Evolutionary conservation across 2,797 vertebrate genomes (phyloP).

Genomic region (Argentina silus): DNA sequence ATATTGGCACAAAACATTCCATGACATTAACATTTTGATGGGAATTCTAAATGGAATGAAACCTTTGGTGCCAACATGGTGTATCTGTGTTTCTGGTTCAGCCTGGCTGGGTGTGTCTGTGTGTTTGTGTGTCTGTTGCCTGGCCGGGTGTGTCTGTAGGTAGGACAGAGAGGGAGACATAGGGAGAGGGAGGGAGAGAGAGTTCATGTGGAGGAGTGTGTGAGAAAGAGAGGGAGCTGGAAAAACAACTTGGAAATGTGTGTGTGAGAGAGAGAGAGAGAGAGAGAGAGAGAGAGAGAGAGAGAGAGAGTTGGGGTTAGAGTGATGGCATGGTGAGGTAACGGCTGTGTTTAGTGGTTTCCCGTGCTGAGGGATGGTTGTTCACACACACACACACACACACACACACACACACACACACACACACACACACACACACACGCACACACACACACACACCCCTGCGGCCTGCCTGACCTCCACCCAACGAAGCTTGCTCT

Average conservation of each 20-base stretch:
- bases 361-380: not conserved
- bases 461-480: no score
- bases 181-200: not conserved
- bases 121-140: slow-evolving; percentile 16
- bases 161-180: slow-evolving; percentile 1
- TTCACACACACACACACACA: slow-evolving; percentile 14
- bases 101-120: slow-evolving; percentile 11
- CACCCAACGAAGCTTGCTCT: slow-evolving; percentile 54
- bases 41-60: no score
- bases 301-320: slow-evolving; percentile 34
- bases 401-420: slow-evolving; percentile 4
- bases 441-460: slow-evolving; percentile 22
- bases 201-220: not conserved
- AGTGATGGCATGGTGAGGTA: not conserved
- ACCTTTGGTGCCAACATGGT: not conserved
- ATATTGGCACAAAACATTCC: no score
- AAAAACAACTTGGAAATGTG: no score
- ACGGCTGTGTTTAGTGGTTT: not conserved
- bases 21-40: no score
- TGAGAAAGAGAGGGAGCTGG: not conserved
- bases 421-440: slow-evolving; percentile 29
- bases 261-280: slow-evolving; percentile 16
- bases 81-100: not conserved
- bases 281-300: slow-evolving; percentile 41
- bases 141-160: not conserved